A percentile compares a stretch with the other conserved stretches of the same genome.
Conservation (phyloP, 1,140 invertebrate genomes). For the Aphaenogaster rudis region DNA sequence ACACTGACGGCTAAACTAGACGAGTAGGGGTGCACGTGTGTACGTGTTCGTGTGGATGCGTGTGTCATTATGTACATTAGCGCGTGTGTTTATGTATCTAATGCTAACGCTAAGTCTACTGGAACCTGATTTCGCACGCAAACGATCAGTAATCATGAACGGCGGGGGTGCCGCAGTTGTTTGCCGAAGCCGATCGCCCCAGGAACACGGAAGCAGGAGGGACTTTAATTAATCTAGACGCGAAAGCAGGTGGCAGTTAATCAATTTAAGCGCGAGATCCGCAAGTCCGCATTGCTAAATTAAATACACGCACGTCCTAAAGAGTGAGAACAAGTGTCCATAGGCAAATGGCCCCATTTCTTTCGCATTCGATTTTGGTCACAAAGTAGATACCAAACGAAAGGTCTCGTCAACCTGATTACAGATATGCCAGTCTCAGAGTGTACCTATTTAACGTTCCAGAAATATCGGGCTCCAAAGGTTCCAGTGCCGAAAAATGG, state of each 20-base stretch:
- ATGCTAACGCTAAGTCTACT: conserved; percentile 57
- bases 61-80: conserved; percentile 44
- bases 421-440: no score
- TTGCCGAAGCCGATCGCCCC: conserved; percentile 15
- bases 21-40: conserved; percentile 49
- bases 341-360: no score
- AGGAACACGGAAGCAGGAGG: neutral
- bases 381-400: no score
- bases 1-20: conserved; percentile 84
- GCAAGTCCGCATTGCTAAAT: neutral
- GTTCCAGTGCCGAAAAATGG: no score
- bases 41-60: conserved; percentile 22
- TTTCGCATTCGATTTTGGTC: no score
- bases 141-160: conserved; percentile 24
- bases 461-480: no score
- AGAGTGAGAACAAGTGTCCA: no score
- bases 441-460: no score
- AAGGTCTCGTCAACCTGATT: no score
- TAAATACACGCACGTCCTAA: neutral
- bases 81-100: conserved; percentile 47
- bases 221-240: conserved; percentile 10
- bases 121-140: conserved; percentile 40
- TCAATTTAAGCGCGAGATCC: neutral
- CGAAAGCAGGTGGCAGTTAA: neutral
- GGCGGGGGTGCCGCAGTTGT: neutral